phyloP scores from a whole-genome alignment of 2,113 vertebrate species.

The Boulengerochromis microlepis region DNA sequence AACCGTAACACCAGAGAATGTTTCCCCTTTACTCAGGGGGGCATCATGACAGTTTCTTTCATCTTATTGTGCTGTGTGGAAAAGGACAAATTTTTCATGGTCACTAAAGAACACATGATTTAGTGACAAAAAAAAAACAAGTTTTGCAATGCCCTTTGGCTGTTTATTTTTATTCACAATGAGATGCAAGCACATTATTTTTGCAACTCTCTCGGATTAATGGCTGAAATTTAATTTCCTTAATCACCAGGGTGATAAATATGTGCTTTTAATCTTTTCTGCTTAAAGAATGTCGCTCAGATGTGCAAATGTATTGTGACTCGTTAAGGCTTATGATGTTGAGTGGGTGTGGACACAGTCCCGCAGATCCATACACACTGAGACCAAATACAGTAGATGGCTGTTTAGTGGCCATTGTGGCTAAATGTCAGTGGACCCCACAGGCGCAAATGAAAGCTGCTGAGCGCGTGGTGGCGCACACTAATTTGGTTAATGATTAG shows the following conservation, averaged over 20 bases:
- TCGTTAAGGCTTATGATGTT: background rate
- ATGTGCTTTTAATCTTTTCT: background rate
- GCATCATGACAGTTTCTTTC: background rate
- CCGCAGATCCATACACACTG: background rate
- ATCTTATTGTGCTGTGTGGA: background rate
- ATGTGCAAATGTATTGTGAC: background rate
- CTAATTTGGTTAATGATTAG: conserved; percentile 60
- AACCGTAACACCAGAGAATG: background rate
- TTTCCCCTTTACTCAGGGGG: background rate
- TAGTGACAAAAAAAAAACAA: background rate
- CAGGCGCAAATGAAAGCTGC: conserved; percentile 9
- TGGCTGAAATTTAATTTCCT: background rate
- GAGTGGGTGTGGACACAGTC: conserved; percentile 2
- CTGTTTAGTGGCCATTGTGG: conserved; percentile 4
- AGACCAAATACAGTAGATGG: background rate
- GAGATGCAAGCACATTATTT: background rate
- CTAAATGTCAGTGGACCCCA: conserved; percentile 52
- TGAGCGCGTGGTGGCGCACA: conserved; percentile 18
- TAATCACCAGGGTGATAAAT: background rate
- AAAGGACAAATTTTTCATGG: background rate
- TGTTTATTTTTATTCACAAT: background rate
- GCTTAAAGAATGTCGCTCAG: background rate
- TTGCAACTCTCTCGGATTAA: background rate
- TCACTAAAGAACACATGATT: background rate
- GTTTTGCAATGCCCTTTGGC: background rate